These are phyloP conservation scores for Agrilus cyanescens DNA, from an alignment of 2,888 invertebrate genomes.

Conservation along the genomic window DNA sequence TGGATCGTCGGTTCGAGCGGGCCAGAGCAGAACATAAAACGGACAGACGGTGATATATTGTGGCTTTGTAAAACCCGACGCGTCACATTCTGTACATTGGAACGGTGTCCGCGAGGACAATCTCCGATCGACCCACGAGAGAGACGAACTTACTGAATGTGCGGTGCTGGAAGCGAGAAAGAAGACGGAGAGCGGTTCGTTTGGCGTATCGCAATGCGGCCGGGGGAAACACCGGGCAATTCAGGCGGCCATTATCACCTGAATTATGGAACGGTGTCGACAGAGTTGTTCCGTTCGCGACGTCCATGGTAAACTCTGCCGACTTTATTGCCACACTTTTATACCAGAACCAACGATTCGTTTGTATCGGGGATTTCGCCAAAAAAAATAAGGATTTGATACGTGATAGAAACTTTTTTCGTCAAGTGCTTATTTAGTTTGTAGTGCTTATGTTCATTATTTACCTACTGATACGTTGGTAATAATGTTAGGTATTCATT, in stretches of 20 bases:
- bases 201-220: conserved; percentile 35
- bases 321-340: too few relatives aligned
- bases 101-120: conserved; percentile 26
- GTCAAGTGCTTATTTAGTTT: too few relatives aligned
- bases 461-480: too few relatives aligned
- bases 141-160: conserved; percentile 18
- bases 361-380: too few relatives aligned
- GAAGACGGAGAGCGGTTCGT: conserved; percentile 33
- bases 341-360: too few relatives aligned
- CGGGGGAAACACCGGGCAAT: conserved; percentile 29
- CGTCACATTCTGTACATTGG: too few relatives aligned
- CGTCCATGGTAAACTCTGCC: too few relatives aligned
- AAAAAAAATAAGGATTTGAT: too few relatives aligned
- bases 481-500: too few relatives aligned
- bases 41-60: conserved; percentile 23
- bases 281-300: conserved; percentile 33
- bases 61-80: conserved; percentile 18
- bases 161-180: conserved; percentile 24
- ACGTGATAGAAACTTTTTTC: too few relatives aligned
- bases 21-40: conserved; percentile 25
- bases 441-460: too few relatives aligned
- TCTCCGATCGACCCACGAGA: conserved; percentile 26
- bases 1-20: conserved; percentile 35
- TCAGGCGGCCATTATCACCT: conserved; percentile 37
- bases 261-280: conserved; percentile 35